Percentiles rank a stretch among this genome's conserved stretches.
Conservation (phyloP, 2,888 invertebrate species). For the Rutpela maculata region DNA sequence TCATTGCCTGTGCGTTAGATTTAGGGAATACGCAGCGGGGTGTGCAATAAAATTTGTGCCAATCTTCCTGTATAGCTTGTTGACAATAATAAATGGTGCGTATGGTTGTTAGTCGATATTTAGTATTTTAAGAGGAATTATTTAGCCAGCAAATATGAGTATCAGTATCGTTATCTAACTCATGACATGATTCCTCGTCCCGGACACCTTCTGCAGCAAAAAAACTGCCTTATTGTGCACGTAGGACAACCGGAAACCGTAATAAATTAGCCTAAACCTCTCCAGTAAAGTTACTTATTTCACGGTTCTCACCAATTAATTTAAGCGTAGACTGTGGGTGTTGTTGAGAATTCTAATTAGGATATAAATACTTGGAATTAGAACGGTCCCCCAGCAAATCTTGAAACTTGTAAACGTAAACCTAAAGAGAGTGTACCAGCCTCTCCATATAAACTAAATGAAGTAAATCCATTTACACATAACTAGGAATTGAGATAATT, state of each 20-base stretch:
- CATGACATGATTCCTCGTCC: background rate
- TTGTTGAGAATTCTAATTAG: slow-evolving; percentile 40
- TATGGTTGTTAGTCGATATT: too few relatives aligned
- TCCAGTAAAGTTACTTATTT: slow-evolving; percentile 33
- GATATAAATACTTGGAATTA: slow-evolving; percentile 37
- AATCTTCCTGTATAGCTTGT: too few relatives aligned
- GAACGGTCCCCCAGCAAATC: slow-evolving; percentile 15
- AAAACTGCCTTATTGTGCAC: slow-evolving; percentile 11
- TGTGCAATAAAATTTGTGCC: too few relatives aligned
- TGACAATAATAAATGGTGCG: too few relatives aligned
- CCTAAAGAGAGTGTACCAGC: slow-evolving; percentile 22
- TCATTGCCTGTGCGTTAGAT: too few relatives aligned
- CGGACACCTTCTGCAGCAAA: background rate
- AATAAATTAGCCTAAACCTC: slow-evolving; percentile 26
- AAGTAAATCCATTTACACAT: slow-evolving; percentile 5
- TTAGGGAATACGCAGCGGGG: too few relatives aligned
- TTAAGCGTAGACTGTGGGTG: slow-evolving; percentile 30
- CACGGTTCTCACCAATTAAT: slow-evolving; percentile 36
- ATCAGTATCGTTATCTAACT: background rate
- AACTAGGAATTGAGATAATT: slow-evolving; percentile 19
- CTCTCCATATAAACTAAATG: background rate
- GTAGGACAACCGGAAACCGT: slow-evolving; percentile 13
- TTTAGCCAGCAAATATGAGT: background rate
- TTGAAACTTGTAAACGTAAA: slow-evolving; percentile 19
- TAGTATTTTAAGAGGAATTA: too few relatives aligned